Conservation (phyloP, 2,113 vertebrate species). For the human region GRCh38 chr20:44305001-44305500, state of each 20-base stretch:
- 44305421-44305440: background rate
- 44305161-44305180: background rate
- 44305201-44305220: background rate
- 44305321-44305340: background rate
- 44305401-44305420: conserved; percentile 35
- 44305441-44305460: conserved; percentile 6
- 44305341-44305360: background rate
- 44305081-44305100: conserved; percentile 51
- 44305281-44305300: background rate
- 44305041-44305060: background rate
- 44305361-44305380: background rate
- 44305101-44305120: conserved; percentile 62
- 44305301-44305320: background rate
- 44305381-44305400: background rate
- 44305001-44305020: no score
- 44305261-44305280: conserved; percentile 11
- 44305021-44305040: background rate
- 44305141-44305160: background rate
- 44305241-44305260: background rate
- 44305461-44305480: background rate
- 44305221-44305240: conserved; percentile 17
- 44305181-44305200: background rate
- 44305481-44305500: background rate
- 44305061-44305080: conserved; percentile 16
- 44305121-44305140: background rate